Percentiles rank a stretch among this genome's conserved stretches.
phyloP scores from a whole-genome alignment of 2,888 invertebrate genomes.

The Lithophane leautieri region DNA sequence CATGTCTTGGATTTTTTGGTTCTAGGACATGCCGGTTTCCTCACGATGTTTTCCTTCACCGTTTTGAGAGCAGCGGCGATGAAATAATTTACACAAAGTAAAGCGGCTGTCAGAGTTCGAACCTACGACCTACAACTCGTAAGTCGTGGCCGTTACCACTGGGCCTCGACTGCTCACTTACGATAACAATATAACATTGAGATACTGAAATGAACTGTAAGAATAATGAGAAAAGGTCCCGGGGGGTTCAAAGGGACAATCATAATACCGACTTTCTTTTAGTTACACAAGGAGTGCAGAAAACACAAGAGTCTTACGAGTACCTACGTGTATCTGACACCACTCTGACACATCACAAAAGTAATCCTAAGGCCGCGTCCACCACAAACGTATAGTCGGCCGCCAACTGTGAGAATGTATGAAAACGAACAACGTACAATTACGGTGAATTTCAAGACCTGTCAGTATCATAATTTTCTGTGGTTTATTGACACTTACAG shows the following conservation, averaged over 20 bases:
- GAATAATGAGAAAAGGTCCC: constrained; percentile 33
- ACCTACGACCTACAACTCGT: no score
- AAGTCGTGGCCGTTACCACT: no score
- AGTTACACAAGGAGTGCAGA: not conserved
- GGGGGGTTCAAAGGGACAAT: not conserved
- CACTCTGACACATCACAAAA: constrained; percentile 32
- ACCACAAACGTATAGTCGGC: not conserved
- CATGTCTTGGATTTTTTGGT: no score
- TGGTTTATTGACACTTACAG: not conserved
- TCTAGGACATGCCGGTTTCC: no score
- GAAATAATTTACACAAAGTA: no score
- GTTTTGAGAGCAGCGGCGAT: no score
- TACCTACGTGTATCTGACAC: constrained; percentile 34
- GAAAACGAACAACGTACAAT: no score
- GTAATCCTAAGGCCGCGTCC: constrained; percentile 1
- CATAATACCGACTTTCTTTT: constrained; percentile 26
- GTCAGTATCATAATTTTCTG: not conserved
- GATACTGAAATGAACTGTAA: constrained; percentile 23
- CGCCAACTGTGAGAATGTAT: not conserved
- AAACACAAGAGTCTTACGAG: constrained; percentile 19
- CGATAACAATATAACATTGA: constrained; percentile 25
- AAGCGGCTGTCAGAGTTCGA: no score
- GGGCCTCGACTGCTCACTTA: no score
- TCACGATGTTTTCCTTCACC: no score
- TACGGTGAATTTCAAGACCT: not conserved